phyloP scores from a whole-genome alignment of 2,888 invertebrate genomes.

The Limnephilus lunatus region DNA sequence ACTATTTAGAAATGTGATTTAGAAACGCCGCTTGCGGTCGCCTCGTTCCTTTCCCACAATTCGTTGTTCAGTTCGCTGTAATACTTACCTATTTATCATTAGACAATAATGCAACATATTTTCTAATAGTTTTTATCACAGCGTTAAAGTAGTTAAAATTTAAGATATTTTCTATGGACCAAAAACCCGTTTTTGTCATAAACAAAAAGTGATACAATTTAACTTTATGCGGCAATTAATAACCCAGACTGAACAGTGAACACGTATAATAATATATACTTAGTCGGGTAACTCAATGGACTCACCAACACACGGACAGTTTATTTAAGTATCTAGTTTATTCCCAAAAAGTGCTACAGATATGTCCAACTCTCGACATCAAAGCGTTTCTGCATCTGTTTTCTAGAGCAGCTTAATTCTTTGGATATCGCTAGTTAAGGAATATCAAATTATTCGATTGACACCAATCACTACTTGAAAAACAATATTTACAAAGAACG shows the following conservation, averaged over 20 bases:
- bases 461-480: too few species aligned
- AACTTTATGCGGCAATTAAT: neutral
- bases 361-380: neutral
- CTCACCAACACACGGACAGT: neutral
- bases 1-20: too few species aligned
- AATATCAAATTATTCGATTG: too few species aligned
- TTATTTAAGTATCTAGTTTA: neutral
- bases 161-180: neutral
- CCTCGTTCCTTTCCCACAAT: too few species aligned
- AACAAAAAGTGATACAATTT: slow-evolving; percentile 12
- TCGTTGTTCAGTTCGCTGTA: too few species aligned
- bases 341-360: neutral
- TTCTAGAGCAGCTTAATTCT: neutral
- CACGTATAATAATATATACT: neutral
- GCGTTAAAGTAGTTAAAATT: slow-evolving; percentile 3
- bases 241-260: neutral
- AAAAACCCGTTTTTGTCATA: slow-evolving; percentile 23
- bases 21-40: too few species aligned
- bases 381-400: neutral
- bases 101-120: neutral
- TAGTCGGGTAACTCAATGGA: neutral
- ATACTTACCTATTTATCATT: too few species aligned
- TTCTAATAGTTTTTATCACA: neutral
- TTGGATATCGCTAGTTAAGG: neutral
- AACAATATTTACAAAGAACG: too few species aligned